A percentile compares a stretch with the other conserved stretches of the same genome.
phyloP scores from a whole-genome alignment of 2,888 invertebrate genomes.

The Lydus trimaculatus region DNA sequence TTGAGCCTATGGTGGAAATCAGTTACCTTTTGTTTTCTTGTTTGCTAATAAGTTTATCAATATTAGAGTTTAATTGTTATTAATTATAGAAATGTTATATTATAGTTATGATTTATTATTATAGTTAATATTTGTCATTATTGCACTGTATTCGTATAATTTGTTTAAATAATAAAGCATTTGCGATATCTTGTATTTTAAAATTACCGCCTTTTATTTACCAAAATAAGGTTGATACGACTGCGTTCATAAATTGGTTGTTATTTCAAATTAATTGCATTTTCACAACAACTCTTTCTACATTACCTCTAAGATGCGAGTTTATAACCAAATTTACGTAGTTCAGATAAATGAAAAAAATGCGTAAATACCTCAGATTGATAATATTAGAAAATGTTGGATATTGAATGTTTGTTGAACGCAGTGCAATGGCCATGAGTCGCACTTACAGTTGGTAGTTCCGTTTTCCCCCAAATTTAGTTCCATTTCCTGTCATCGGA shows the following conservation, averaged over 20 bases:
- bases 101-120: not conserved
- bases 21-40: slow-evolving; percentile 30
- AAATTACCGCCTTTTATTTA: not conserved
- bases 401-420: no score
- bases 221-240: no score
- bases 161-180: not conserved
- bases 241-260: no score
- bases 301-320: no score
- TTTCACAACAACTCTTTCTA: no score
- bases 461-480: slow-evolving; percentile 29
- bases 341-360: no score
- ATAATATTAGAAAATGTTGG: no score
- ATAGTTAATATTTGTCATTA: not conserved
- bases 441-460: slow-evolving; percentile 23
- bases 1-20: slow-evolving; percentile 33
- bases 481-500: slow-evolving; percentile 30
- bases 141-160: not conserved
- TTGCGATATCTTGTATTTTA: not conserved
- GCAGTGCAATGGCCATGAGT: no score
- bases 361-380: no score
- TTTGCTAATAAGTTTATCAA: not conserved
- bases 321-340: no score
- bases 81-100: not conserved
- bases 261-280: no score
- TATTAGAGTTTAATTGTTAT: not conserved